These are phyloP conservation scores for Hermetia illucens DNA, from an alignment of 1,140 invertebrate genomes.

Conservation along the genomic window DNA sequence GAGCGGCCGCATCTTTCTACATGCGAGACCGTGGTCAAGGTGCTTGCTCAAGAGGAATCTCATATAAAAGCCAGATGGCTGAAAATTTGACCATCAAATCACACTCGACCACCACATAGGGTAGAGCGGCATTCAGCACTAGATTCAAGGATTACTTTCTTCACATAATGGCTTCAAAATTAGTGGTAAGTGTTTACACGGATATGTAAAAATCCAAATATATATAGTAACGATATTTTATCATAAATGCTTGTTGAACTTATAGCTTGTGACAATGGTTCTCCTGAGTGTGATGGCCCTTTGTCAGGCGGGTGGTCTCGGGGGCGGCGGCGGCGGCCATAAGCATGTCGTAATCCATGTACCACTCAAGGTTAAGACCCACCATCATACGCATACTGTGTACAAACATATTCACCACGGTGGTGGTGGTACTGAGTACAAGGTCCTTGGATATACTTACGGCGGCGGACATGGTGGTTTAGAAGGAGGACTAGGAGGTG, in stretches of 20 bases:
- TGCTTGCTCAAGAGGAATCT: slow-evolving; percentile 3
- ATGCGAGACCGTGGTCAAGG: too few species aligned
- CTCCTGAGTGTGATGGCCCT: slow-evolving; percentile 1
- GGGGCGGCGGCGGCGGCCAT: slow-evolving; percentile 31
- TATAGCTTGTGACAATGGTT: background rate
- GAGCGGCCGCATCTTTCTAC: too few species aligned
- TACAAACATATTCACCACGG: slow-evolving; percentile 40
- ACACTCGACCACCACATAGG: background rate
- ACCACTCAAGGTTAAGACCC: slow-evolving; percentile 40
- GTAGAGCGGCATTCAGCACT: background rate
- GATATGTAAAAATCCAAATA: background rate
- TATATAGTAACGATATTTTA: background rate
- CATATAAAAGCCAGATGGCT: slow-evolving; percentile 1
- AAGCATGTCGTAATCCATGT: slow-evolving; percentile 46
- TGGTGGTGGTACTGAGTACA: slow-evolving; percentile 32
- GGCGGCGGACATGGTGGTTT: slow-evolving; percentile 6
- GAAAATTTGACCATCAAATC: background rate
- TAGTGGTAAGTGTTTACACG: slow-evolving; percentile 1
- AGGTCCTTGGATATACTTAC: slow-evolving; percentile 26
- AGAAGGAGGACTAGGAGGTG: too few species aligned
- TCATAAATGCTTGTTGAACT: background rate
- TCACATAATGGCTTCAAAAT: background rate
- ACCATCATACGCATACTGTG: slow-evolving; percentile 43
- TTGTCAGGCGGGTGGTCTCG: slow-evolving; percentile 23
- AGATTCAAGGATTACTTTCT: background rate